These are phyloP conservation scores for Microcebus jonahi DNA, from an alignment of 2,113 vertebrate genomes.

Conservation along the genomic window DNA sequence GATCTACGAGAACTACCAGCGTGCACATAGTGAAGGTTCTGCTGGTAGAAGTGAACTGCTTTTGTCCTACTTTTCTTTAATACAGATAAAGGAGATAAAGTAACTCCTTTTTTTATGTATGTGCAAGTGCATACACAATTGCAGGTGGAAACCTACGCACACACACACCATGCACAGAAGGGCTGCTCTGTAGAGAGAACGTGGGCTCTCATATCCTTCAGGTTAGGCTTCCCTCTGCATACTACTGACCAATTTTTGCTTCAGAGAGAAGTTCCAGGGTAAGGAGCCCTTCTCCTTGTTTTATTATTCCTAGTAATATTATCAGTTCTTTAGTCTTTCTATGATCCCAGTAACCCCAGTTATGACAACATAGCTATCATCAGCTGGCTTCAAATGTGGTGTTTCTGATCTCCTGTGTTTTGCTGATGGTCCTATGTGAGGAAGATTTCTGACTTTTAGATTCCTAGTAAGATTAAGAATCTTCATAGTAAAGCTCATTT, in stretches of 20 bases:
- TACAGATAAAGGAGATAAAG: slow-evolving; percentile 22
- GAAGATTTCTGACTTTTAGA: not conserved
- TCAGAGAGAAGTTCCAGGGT: not conserved
- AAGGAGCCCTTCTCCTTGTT: not conserved
- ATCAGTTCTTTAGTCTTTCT: not conserved
- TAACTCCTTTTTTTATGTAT: not conserved
- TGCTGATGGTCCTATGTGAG: not conserved
- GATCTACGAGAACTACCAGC: not conserved
- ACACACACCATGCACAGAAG: not conserved
- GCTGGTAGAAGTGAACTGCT: not conserved
- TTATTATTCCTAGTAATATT: not conserved
- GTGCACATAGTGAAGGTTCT: not conserved
- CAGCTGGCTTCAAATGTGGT: not conserved
- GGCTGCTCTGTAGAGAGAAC: not conserved
- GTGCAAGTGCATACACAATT: not conserved
- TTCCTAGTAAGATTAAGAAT: not conserved
- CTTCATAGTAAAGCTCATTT: not conserved
- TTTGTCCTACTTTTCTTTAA: slow-evolving; percentile 31
- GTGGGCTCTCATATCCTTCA: not conserved
- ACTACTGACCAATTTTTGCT: not conserved
- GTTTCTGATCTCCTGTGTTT: not conserved
- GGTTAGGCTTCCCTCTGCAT: not conserved
- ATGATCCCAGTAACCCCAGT: not conserved
- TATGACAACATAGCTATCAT: not conserved
- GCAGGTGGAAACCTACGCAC: not conserved